Evolutionary conservation across 2,113 vertebrate species (phyloP).

Genomic region (Aegotheles bennettii): DNA sequence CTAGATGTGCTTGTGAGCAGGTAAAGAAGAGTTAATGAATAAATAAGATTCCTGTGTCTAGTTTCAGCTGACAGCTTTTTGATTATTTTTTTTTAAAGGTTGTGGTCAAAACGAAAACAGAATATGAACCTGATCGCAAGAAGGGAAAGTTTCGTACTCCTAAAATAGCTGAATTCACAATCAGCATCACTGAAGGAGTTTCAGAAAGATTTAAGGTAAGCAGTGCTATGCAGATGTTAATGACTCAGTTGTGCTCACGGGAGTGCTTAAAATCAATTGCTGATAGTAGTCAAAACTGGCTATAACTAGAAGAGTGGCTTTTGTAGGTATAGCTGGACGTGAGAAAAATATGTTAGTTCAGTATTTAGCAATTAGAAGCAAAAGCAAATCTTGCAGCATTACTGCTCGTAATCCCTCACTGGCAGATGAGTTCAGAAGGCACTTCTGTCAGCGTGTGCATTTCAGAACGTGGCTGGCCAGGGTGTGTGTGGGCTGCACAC

Average conservation of each 20-base stretch:
- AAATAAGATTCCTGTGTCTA: neutral
- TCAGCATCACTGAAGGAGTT: constrained; percentile 90
- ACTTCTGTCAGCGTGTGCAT: neutral
- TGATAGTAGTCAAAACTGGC: neutral
- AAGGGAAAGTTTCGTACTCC: constrained; percentile 86
- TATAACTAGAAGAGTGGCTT: neutral
- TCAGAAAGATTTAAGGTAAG: constrained; percentile 94
- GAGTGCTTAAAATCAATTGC: neutral
- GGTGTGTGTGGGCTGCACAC: neutral
- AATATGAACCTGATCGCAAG: constrained; percentile 88
- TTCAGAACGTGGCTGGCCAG: neutral
- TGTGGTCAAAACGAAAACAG: constrained; percentile 94
- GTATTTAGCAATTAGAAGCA: neutral
- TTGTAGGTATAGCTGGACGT: neutral
- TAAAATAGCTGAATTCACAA: constrained; percentile 92
- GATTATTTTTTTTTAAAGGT: constrained; percentile 70
- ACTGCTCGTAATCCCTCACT: neutral
- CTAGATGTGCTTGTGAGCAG: neutral
- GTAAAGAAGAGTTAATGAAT: neutral
- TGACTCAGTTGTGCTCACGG: neutral
- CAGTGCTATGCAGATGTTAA: neutral
- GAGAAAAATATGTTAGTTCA: neutral
- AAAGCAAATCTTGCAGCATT: neutral
- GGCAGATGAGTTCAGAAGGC: neutral
- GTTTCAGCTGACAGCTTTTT: neutral